These are phyloP conservation scores for Parazoanthus darwini DNA, from an alignment of 92 coral and sea anemone genomes.

Conservation along the genomic window DNA sequence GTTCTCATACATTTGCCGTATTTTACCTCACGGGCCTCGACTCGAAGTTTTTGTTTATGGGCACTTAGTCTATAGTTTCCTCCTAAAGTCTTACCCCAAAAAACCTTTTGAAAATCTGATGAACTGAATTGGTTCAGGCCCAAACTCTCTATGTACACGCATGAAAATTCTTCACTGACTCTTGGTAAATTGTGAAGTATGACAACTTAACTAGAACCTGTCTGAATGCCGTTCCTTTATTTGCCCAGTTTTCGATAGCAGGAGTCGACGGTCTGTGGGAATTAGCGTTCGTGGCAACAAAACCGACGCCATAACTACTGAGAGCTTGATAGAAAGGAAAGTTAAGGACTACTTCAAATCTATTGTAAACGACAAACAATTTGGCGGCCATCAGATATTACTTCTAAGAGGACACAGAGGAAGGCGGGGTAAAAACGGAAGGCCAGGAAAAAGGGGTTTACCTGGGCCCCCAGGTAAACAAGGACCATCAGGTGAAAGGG, in stretches of 20 bases:
- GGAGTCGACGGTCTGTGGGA: conserved; percentile 2
- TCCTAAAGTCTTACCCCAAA: no score
- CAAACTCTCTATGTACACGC: no score
- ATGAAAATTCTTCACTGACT: no score
- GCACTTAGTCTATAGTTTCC: no score
- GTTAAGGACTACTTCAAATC: not conserved
- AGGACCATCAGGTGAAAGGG: conserved; percentile 13
- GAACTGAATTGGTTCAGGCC: no score
- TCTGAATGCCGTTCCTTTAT: no score
- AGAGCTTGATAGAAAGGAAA: not conserved
- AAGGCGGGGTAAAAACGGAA: not conserved
- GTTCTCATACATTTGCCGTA: no score
- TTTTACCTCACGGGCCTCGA: no score
- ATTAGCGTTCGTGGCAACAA: not conserved
- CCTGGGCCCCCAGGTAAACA: conserved; percentile 9
- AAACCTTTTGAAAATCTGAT: no score
- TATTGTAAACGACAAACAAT: not conserved
- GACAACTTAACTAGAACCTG: no score
- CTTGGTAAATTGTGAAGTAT: no score
- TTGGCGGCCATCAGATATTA: not conserved
- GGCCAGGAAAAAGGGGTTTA: not conserved
- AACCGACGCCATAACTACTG: not conserved
- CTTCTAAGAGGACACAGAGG: conserved; percentile 8
- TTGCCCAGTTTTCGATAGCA: not conserved
- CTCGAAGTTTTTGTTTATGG: no score